Evolutionary conservation across 2,888 invertebrate genomes (phyloP), one percentile per base, ranked within the genome.

Genomic region (Pheosia tremula): DNA sequence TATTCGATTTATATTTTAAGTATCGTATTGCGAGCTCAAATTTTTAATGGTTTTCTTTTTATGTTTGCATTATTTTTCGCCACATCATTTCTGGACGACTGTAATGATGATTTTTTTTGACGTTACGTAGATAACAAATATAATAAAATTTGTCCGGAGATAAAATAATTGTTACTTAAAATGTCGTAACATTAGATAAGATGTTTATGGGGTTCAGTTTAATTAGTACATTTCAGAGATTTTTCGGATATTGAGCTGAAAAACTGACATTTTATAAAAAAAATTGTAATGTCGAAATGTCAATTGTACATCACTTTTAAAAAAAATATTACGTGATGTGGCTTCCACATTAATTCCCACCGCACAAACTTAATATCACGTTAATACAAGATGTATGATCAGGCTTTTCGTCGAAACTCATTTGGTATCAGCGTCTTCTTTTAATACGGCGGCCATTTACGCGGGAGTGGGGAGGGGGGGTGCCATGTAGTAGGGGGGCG

Each of bases 351-450:
- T 53, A 53, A 53, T 37, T 10, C 37, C 37, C 58, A 65, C 67
- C 58, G 66, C 66, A 70, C 75, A 66, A 69, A 73, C 69, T 66
- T 62, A 68, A 71, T 67, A 71, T 74, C 66, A 74, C 62, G 79
- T 79, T 79, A 82, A 84, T 82, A 82, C 79, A 77, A 81, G 81
- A 82, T 74, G 78, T 71, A 71, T 68, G 64, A 72, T 36, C 67
- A 71, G 75, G 72, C 82, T 85, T 86, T 89, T 85, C 85, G 77
- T 72, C 80, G 87, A 84, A 89, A 82, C 86, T 86, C 80, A 88
- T 90, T 88, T 86, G 77, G 72, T 77, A 72, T 76, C 79, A 70
- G 84, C 84, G 81, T 89, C 88, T 89, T 86, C 85, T 88, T 89
- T 86, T 89, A 88, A 87, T 88, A 85, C 82, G 76, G 76, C 74